Percentiles rank a stretch among this genome's conserved stretches.
Evolutionary conservation across 2,888 invertebrate species (phyloP).

Genomic region (Oligia strigilis): DNA sequence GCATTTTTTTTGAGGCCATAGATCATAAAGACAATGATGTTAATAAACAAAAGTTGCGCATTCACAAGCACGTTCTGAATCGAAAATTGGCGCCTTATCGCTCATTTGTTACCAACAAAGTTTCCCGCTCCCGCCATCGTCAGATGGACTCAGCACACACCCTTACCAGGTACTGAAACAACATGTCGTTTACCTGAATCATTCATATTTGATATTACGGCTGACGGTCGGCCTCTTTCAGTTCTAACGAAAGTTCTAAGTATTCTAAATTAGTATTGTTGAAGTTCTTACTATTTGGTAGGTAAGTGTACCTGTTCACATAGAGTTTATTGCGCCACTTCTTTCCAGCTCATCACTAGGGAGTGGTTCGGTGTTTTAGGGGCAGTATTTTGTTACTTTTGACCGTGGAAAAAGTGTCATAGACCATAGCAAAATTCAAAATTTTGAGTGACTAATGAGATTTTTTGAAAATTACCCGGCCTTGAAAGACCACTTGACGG

Average conservation of each 20-base stretch:
- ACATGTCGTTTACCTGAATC: slow-evolving; percentile 70
- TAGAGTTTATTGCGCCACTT: not conserved
- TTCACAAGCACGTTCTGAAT: not conserved
- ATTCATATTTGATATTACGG: slow-evolving; percentile 75
- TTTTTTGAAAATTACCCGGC: not conserved
- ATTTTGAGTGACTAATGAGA: not conserved
- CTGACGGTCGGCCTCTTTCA: slow-evolving; percentile 50
- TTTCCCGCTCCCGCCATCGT: slow-evolving; percentile 2
- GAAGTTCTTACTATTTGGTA: slow-evolving; percentile 37
- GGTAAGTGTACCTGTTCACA: slow-evolving; percentile 18
- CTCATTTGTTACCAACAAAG: not conserved
- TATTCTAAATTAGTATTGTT: slow-evolving; percentile 48
- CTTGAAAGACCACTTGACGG: not conserved
- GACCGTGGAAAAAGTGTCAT: not conserved
- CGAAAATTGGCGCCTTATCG: not conserved
- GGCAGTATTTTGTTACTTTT: not conserved
- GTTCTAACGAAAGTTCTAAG: slow-evolving; percentile 50
- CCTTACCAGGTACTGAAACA: slow-evolving; percentile 54
- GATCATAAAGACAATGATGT: not conserved
- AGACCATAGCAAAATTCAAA: not conserved
- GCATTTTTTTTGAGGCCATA: not conserved
- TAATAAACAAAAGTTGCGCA: not conserved
- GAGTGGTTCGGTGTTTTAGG: not conserved
- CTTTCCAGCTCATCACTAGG: not conserved
- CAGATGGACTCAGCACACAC: slow-evolving; percentile 1